Evolutionary conservation across 2,797 vertebrate genomes (phyloP), one percentile per base, ranked within the genome.

Genomic region (Coccyzus lansbergi): DNA sequence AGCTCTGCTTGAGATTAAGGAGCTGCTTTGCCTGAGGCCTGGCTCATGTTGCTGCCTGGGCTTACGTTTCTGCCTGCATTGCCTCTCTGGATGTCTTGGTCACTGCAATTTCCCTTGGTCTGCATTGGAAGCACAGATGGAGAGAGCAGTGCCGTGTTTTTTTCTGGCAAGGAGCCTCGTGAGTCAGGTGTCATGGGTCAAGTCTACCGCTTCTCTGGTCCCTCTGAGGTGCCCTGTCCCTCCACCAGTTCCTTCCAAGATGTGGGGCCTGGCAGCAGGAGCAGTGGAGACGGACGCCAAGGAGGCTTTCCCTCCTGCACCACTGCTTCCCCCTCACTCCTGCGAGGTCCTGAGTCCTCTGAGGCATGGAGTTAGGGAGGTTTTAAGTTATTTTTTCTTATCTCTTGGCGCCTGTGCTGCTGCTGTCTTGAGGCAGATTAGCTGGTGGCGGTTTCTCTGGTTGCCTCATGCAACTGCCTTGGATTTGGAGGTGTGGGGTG

Each of bases 371-470:
- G n/a, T 12, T 33, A 67, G 78, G 36, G 83, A 74, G 26, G 9
- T 60, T 83, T 64, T 25, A 62, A 25, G 79, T 53, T 92, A 22
- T 68, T 92, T 79, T 31, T 69, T 26, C 34, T 95, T 95, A 94
- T 96, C 92, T 93, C 5, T 40, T 42, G 60, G 82, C 1, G 19
- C 91, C 84, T 67, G 56, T 1, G 1, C 9, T 60, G 75, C 86
- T 91, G 75, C 91, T 92, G 90, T 49, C 80, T 79, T 58, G 58
- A 62, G 59, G 77, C 83, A 95, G 94, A 96, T 94, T 94, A 95
- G 80, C 80, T 65, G 31, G 46, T 92, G 91, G 71, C 22, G 1
- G 92, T 89, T 96, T 79, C 93, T 77, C 78, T 74, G 86, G 6
- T 83, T 91, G 83, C 81, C 88, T 92, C 75, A 85, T 52, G 34